Percentiles rank a stretch among this genome's conserved stretches.
These are phyloP conservation scores for Morus bassanus DNA, from an alignment of 2,797 vertebrate genomes.

Conservation along the genomic window DNA sequence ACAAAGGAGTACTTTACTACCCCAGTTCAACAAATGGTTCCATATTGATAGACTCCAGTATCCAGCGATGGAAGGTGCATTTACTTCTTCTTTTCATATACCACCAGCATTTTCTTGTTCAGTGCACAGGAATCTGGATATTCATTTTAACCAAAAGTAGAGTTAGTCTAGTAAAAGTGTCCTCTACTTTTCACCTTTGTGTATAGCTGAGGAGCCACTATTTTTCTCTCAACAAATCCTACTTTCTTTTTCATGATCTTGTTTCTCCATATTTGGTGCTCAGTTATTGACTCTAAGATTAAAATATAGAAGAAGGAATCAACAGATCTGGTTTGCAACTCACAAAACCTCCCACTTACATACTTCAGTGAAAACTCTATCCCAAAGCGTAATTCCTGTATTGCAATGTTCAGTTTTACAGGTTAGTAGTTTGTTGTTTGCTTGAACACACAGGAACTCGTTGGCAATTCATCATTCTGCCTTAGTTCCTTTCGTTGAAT, in stretches of 20 bases:
- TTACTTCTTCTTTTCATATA: not conserved
- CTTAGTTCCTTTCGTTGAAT: constrained; percentile 7
- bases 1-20: not conserved
- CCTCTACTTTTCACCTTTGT: not conserved
- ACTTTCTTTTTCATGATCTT: not conserved
- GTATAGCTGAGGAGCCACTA: not conserved
- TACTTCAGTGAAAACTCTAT: not conserved
- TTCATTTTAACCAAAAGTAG: not conserved
- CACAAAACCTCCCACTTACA: not conserved
- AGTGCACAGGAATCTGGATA: not conserved
- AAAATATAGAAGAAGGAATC: not conserved
- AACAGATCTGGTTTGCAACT: not conserved
- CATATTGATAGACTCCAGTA: not conserved
- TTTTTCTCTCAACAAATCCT: not conserved
- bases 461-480: constrained; percentile 36
- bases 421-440: constrained; percentile 37
- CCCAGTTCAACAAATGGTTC: not conserved
- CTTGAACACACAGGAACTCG: constrained; percentile 40
- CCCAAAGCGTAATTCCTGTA: constrained; percentile 15
- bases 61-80: not conserved
- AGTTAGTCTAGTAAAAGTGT: not conserved
- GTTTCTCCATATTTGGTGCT: not conserved
- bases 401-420: constrained; percentile 15
- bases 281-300: not conserved
- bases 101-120: not conserved